These are phyloP conservation scores for Epirrita christyi DNA, from an alignment of 2,888 invertebrate species.

Conservation along the genomic window DNA sequence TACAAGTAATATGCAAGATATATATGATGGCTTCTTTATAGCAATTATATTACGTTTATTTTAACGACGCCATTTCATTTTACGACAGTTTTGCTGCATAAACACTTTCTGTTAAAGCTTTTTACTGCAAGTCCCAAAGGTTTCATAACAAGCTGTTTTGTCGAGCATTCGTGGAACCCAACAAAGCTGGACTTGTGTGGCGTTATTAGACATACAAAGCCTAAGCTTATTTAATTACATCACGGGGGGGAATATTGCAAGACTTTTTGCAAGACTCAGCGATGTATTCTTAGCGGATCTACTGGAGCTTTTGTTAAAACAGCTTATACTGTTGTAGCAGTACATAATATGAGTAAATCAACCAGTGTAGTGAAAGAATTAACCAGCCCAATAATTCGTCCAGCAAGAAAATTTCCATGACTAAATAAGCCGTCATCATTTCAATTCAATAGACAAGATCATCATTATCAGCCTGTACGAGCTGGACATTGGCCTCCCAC, in stretches of 20 bases:
- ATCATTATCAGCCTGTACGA: too few species aligned
- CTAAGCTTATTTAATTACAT: constrained; percentile 36
- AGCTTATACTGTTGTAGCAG: too few species aligned
- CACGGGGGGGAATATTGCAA: constrained; percentile 31
- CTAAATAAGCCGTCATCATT: too few species aligned
- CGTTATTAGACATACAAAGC: constrained; percentile 36
- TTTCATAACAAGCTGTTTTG: constrained; percentile 21
- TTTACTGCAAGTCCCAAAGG: constrained; percentile 23
- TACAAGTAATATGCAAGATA: background rate
- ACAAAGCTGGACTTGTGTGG: constrained; percentile 29
- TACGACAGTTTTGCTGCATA: constrained; percentile 13
- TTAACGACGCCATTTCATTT: constrained; percentile 15
- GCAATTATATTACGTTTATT: constrained; percentile 15
- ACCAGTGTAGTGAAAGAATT: too few species aligned
- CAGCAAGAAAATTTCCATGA: too few species aligned
- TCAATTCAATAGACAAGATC: too few species aligned
- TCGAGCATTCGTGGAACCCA: constrained; percentile 18
- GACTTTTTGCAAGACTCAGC: too few species aligned
- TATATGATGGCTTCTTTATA: background rate
- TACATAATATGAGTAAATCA: too few species aligned
- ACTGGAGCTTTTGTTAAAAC: too few species aligned
- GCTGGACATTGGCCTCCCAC: too few species aligned
- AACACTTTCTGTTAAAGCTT: constrained; percentile 12
- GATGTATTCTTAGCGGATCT: too few species aligned
- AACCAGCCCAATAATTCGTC: too few species aligned